A percentile compares a stretch with the other conserved stretches of the same genome.
These are phyloP conservation scores for Neoascia interrupta DNA, from an alignment of 2,888 invertebrate species.

Conservation along the genomic window DNA sequence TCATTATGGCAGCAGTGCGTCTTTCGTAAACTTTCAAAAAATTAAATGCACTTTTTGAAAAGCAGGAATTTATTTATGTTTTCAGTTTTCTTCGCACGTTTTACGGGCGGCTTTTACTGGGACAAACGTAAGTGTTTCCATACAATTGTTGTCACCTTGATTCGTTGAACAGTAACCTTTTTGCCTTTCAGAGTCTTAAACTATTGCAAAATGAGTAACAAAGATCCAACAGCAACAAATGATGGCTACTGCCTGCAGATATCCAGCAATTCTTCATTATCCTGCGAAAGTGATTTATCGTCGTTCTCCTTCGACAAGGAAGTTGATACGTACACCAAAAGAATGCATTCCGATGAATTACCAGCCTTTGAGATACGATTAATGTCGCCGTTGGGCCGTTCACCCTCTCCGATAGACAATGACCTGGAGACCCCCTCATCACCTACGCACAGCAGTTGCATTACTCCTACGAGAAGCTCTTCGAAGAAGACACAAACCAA, in stretches of 20 bases:
- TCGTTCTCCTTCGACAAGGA: conserved; percentile 76
- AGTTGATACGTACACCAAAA: conserved; percentile 60
- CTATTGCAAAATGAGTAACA: conserved; percentile 40
- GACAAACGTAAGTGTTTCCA: background rate
- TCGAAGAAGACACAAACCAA: conserved; percentile 6
- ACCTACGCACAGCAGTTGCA: conserved; percentile 48
- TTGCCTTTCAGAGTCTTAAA: background rate
- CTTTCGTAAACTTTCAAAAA: conserved; percentile 62
- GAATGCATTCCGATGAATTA: conserved; percentile 75
- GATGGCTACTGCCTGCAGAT: conserved; percentile 71
- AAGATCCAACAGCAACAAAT: conserved; percentile 38
- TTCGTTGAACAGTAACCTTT: background rate
- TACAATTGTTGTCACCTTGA: background rate
- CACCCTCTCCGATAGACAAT: conserved; percentile 77
- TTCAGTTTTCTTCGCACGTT: conserved; percentile 25
- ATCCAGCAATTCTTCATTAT: conserved; percentile 74
- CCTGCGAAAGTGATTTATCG: conserved; percentile 76
- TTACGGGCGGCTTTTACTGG: too few relatives aligned
- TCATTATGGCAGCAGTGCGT: conserved; percentile 25
- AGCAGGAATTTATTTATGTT: conserved; percentile 32
- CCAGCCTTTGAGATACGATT: conserved; percentile 77
- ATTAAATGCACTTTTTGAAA: conserved; percentile 56
- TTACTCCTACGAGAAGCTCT: conserved; percentile 65
- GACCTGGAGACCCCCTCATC: conserved; percentile 70
- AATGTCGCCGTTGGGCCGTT: conserved; percentile 76